Percentiles rank a stretch among this genome's conserved stretches.
Conservation (phyloP, 2,888 invertebrate species). For the Pegoplata infirma region DNA sequence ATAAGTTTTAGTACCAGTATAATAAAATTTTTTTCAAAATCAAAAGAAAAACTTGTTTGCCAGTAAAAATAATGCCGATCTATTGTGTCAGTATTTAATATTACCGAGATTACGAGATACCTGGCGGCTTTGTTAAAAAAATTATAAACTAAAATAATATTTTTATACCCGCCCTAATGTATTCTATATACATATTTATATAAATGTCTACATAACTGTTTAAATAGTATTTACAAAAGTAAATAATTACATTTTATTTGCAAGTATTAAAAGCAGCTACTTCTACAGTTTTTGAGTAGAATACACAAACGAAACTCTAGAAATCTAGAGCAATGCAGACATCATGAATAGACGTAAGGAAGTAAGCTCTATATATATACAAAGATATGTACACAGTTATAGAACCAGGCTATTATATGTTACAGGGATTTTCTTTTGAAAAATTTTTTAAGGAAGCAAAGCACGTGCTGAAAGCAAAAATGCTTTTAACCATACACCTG, state of each 20-base stretch:
- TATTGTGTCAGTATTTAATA: too few species aligned
- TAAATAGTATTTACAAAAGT: slow-evolving; percentile 44
- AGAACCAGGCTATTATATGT: slow-evolving; percentile 25
- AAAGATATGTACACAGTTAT: too few species aligned
- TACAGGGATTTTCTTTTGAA: neutral
- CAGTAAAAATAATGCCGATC: too few species aligned
- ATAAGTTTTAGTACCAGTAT: too few species aligned
- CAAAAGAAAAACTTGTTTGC: too few species aligned
- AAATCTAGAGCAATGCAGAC: slow-evolving; percentile 25
- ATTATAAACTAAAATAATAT: too few species aligned
- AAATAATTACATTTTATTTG: slow-evolving; percentile 41
- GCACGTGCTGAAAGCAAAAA: slow-evolving; percentile 49
- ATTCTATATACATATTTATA: neutral
- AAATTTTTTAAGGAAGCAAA: slow-evolving; percentile 39
- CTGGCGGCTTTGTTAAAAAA: too few species aligned
- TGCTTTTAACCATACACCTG: slow-evolving; percentile 48
- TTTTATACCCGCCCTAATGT: neutral
- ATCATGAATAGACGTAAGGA: neutral
- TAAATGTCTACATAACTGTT: neutral
- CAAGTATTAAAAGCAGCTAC: neutral
- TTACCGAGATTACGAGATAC: too few species aligned
- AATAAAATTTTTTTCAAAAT: too few species aligned
- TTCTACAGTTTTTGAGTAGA: too few species aligned
- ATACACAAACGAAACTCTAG: neutral
- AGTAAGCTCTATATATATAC: slow-evolving; percentile 10